Conservation (phyloP, 2,888 invertebrate genomes). For the Agrotis clavis region DNA sequence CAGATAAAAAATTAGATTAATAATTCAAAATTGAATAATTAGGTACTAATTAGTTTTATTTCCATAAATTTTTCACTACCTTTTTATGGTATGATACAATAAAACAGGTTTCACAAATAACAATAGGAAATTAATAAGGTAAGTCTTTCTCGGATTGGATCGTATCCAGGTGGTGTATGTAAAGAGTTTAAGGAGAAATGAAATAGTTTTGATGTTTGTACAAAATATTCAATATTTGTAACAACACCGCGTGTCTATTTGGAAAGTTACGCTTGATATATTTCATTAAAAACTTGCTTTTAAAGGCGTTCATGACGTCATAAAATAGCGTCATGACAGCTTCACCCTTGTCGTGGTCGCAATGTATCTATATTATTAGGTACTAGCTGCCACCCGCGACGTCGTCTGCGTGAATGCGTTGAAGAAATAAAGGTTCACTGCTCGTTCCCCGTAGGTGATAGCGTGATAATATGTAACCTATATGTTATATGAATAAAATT, state of each 20-base stretch:
- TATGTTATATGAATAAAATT: too few species aligned
- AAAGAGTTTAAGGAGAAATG: neutral
- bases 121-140: conserved; percentile 12
- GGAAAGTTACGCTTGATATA: too few species aligned
- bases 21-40: neutral
- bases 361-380: too few species aligned
- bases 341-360: too few species aligned
- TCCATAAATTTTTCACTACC: neutral
- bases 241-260: neutral
- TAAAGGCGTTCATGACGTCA: too few species aligned
- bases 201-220: neutral
- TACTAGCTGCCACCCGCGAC: too few species aligned
- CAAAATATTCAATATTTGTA: neutral
- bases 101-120: conserved; percentile 15
- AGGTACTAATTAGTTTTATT: neutral
- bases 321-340: too few species aligned
- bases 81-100: neutral
- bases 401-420: too few species aligned
- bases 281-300: neutral
- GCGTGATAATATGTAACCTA: too few species aligned
- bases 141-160: neutral
- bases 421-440: too few species aligned
- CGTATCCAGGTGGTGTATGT: neutral
- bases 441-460: too few species aligned
- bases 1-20: neutral